phyloP scores from a whole-genome alignment of 30 jellyfish, hydroid and myxozoan species.

The Aurelia coerulea region DNA sequence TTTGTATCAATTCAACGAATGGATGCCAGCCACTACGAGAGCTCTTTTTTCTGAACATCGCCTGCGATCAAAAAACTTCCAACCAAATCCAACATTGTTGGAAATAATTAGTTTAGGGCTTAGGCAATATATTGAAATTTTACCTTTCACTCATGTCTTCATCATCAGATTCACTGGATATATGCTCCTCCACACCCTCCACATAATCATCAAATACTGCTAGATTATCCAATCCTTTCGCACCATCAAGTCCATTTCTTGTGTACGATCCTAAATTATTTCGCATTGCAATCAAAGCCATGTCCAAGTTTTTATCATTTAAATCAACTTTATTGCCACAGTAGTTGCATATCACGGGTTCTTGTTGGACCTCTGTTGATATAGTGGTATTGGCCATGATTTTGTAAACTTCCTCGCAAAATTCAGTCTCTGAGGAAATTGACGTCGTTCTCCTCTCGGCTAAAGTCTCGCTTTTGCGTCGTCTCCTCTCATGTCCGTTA shows the following conservation, averaged over 20 bases:
- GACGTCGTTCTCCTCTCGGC: conserved; percentile 8
- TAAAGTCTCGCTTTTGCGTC: background rate
- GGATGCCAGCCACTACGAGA: too few species aligned
- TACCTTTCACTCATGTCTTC: background rate
- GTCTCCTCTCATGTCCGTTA: background rate
- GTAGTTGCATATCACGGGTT: conserved; percentile 77
- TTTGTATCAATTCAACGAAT: too few species aligned
- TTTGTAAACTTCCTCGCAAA: conserved; percentile 67
- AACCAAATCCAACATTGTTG: too few species aligned
- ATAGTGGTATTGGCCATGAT: conserved; percentile 56
- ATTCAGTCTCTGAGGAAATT: conserved; percentile 44
- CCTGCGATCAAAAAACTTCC: too few species aligned
- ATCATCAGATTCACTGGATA: conserved; percentile 1
- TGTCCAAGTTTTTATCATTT: conserved; percentile 69
- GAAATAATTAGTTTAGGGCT: too few species aligned
- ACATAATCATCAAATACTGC: conserved; percentile 21
- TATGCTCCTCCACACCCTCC: conserved; percentile 5
- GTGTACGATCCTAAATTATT: conserved; percentile 60
- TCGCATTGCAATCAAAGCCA: conserved; percentile 69
- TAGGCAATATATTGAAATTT: background rate
- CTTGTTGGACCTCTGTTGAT: conserved; percentile 27
- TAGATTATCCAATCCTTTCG: conserved; percentile 18
- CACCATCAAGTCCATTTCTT: conserved; percentile 21
- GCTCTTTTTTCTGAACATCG: too few species aligned
- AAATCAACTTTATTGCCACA: conserved; percentile 90